Evolutionary conservation across 2,888 invertebrate genomes (phyloP), one percentile per base, ranked within the genome.

Genomic region (Ormyrus nitidulus): DNA sequence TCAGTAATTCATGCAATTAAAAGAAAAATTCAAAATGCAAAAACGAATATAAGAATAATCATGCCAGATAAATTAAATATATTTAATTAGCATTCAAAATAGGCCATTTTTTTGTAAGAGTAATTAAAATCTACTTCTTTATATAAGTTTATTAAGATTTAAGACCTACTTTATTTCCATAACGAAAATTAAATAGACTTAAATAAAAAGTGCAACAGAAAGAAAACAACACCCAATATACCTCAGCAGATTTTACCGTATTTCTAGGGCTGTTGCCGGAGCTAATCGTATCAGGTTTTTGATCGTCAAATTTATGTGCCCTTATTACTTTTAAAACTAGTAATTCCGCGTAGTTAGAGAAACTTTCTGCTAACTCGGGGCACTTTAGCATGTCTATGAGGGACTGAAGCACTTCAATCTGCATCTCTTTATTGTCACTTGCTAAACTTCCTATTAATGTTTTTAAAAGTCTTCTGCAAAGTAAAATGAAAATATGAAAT

Each of bases 341-440:
- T 76, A 99, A 93, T 92, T 99, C 99, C 77, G 97, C 95, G 92
- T 96, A 99, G 87, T 95, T 95, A 83, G 94, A 93, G 94, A 98
- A 98, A 85, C 95, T 94, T 80, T 94, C 92, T 62, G 96, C 92
- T 85, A 97, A 93, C 88, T 95, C 94, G 56, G 94, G 93, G 75
- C 95, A 94, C 83, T 96, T 94, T 85, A 98, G 93, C 88, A 99
- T 94, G 92, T 97, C 97, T 81, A 96, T 93, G 62, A 98, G 92
- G 34, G 96, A 96, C 86, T 95, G 94, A 72, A 98, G 93, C 0
- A 96, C 96, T 81, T 95, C 93, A 0, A 95, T 94, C 66, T 96
- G 94, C 6, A 95, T 94, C 53, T 94, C 93, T 86, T 94, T 93
- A 85, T 93, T 91, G 0, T 93, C 93, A 76, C 89, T 91, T n/a